Percentiles rank a stretch among this genome's conserved stretches.
Conservation (phyloP, 2,888 invertebrate genomes). For the Netelia virgata region DNA sequence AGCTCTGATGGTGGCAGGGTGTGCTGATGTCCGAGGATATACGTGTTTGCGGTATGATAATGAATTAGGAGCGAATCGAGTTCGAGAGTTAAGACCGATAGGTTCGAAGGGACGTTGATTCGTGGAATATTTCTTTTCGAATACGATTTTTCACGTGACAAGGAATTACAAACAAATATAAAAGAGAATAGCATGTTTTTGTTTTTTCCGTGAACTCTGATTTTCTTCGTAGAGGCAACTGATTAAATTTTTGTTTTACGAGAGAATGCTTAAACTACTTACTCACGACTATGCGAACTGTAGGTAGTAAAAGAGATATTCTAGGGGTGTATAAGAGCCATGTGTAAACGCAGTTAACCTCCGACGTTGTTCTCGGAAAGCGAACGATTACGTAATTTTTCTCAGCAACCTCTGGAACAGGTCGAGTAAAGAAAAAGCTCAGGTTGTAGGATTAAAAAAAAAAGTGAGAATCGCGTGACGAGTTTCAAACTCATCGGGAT, state of each 20-base stretch:
- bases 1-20: background rate
- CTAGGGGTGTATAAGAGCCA: background rate
- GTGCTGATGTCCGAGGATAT: background rate
- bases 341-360: background rate
- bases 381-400: background rate
- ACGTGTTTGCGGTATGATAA: background rate
- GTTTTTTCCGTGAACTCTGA: too few species aligned
- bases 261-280: background rate
- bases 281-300: background rate
- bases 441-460: background rate
- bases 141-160: too few species aligned
- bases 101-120: background rate
- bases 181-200: too few species aligned
- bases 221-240: too few species aligned
- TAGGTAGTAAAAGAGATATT: background rate
- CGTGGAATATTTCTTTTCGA: too few species aligned
- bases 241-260: background rate
- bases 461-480: background rate
- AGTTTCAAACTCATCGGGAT: constrained; percentile 2
- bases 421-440: background rate
- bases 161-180: too few species aligned
- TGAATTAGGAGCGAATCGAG: background rate
- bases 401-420: background rate
- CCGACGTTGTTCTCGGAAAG: background rate
- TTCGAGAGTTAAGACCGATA: background rate